Evolutionary conservation across 2,113 vertebrate genomes (phyloP).

Genomic region (Sinocyclocheilus grahami): DNA sequence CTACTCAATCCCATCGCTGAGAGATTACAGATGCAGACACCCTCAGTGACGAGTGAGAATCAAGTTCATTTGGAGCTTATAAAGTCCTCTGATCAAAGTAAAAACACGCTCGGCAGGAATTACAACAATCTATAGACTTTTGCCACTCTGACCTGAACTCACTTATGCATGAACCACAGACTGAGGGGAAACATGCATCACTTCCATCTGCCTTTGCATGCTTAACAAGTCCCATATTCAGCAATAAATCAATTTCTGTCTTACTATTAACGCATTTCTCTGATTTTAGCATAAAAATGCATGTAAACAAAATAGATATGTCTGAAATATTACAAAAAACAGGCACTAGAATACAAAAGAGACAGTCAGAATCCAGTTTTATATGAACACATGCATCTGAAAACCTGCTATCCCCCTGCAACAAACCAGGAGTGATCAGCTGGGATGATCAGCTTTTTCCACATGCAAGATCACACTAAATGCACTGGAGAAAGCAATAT

Average conservation of each 20-base stretch:
- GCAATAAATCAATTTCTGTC: not conserved
- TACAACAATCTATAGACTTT: not conserved
- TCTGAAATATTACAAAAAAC: not conserved
- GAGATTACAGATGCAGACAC: not conserved
- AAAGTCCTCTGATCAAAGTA: not conserved
- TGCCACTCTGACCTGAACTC: not conserved
- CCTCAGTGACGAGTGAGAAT: not conserved
- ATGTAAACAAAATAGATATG: not conserved
- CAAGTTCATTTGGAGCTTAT: not conserved
- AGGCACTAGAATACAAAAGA: not conserved
- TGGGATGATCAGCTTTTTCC: not conserved
- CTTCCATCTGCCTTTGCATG: not conserved
- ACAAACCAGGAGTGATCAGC: not conserved
- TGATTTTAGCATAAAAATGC: not conserved
- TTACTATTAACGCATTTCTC: not conserved
- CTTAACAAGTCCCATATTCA: not conserved
- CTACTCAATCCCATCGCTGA: not conserved
- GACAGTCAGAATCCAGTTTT: not conserved
- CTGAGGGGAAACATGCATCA: not conserved
- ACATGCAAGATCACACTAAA: not conserved
- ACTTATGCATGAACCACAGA: not conserved
- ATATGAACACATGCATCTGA: not conserved
- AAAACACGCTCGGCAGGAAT: not conserved
- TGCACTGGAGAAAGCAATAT: too few relatives aligned
- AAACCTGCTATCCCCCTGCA: not conserved